Conservation (phyloP, 2,113 vertebrate genomes). For the Chionis minor region DNA sequence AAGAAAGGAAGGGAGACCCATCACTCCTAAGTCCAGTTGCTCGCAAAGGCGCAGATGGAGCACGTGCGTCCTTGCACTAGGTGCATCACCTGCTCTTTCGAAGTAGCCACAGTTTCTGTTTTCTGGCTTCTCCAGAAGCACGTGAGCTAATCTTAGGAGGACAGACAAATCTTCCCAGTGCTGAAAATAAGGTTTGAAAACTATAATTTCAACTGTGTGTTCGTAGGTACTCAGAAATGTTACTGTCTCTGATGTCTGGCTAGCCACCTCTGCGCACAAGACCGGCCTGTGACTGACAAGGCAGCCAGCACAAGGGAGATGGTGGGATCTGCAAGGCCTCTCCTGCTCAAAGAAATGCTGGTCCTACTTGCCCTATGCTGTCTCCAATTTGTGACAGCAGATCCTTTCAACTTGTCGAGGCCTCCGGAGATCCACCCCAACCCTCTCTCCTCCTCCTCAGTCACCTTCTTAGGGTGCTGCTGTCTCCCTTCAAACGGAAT, state of each 20-base stretch:
- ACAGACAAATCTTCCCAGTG: not conserved
- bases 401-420: no score
- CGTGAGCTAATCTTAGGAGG: not conserved
- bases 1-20: not conserved
- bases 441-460: no score
- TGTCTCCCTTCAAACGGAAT: no score
- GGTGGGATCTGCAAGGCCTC: no score
- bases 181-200: not conserved
- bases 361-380: no score
- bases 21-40: not conserved
- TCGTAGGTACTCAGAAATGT: not conserved
- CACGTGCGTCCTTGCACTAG: accelerated
- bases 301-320: no score
- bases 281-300: no score
- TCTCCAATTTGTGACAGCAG: no score
- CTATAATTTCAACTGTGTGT: not conserved
- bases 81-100: not conserved
- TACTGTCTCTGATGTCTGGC: not conserved
- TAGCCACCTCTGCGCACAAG: no score
- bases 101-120: not conserved
- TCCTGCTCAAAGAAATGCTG: no score
- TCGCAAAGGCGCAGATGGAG: not conserved
- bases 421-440: no score
- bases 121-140: not conserved
- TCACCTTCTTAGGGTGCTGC: no score